These are phyloP conservation scores for Agriopis aurantiaria DNA, from an alignment of 2,888 invertebrate species.

Conservation along the genomic window DNA sequence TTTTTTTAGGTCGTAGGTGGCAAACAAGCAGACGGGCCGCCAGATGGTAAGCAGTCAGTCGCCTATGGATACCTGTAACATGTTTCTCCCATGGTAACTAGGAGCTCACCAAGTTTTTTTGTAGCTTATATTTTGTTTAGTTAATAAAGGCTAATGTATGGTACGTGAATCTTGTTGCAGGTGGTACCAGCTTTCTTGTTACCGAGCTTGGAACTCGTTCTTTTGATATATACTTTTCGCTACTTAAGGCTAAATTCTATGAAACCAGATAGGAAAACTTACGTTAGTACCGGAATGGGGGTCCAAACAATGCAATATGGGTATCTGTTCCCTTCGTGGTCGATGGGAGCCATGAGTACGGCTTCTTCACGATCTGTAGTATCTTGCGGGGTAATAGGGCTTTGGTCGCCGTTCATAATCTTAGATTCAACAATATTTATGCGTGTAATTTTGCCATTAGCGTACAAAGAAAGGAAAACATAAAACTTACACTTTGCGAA, in stretches of 20 bases:
- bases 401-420: conserved; percentile 69
- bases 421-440: conserved; percentile 8
- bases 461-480: neutral
- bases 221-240: too few species aligned
- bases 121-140: too few species aligned
- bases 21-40: too few species aligned
- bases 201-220: neutral
- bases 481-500: neutral
- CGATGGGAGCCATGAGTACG: conserved; percentile 83
- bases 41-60: too few species aligned
- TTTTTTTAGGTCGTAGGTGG: too few species aligned
- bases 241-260: neutral
- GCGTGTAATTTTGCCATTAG: conserved; percentile 22
- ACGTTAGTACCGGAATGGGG: conserved; percentile 96
- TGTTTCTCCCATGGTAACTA: too few species aligned
- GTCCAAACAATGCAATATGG: conserved; percentile 99
- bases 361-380: conserved; percentile 69
- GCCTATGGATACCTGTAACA: too few species aligned
- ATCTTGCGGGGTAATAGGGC: conserved; percentile 67
- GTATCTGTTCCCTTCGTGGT: conserved; percentile 88
- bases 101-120: too few species aligned
- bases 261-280: conserved; percentile 59
- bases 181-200: too few species aligned
- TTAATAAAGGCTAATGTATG: too few species aligned
- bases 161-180: too few species aligned